Conservation (phyloP, 2,797 vertebrate genomes). For the Vespertilio murinus region DNA sequence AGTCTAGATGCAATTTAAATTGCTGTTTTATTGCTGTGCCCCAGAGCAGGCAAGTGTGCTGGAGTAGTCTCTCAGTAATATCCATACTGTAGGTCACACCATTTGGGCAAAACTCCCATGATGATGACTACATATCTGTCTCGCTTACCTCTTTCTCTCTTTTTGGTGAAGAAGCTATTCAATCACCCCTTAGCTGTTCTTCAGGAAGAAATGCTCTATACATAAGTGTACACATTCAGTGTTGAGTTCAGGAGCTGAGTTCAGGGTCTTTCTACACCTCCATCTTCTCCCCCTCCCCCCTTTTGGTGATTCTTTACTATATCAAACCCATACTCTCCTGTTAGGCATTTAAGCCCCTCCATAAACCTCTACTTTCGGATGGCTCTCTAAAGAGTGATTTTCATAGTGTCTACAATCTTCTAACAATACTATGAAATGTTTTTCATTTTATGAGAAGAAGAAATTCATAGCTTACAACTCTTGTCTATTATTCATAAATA, state of each 20-base stretch:
- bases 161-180: neutral
- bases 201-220: neutral
- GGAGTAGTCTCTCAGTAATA: neutral
- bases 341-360: neutral
- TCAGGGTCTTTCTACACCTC: neutral
- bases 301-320: neutral
- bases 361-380: neutral
- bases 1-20: neutral
- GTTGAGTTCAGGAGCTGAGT: neutral
- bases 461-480: neutral
- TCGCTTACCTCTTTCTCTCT: neutral
- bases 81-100: neutral
- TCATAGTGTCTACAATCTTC: neutral
- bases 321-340: neutral
- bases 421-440: neutral
- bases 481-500: neutral
- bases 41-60: neutral
- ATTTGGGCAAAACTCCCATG: too few relatives aligned
- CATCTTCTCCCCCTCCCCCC: neutral
- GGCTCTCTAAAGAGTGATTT: neutral
- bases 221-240: neutral
- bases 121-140: too few relatives aligned
- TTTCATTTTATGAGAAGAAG: constrained; percentile 18
- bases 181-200: neutral
- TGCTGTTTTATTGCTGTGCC: neutral